These are phyloP conservation scores for Hesperophylax magnus DNA, from an alignment of 1,140 invertebrate genomes.

Conservation along the genomic window DNA sequence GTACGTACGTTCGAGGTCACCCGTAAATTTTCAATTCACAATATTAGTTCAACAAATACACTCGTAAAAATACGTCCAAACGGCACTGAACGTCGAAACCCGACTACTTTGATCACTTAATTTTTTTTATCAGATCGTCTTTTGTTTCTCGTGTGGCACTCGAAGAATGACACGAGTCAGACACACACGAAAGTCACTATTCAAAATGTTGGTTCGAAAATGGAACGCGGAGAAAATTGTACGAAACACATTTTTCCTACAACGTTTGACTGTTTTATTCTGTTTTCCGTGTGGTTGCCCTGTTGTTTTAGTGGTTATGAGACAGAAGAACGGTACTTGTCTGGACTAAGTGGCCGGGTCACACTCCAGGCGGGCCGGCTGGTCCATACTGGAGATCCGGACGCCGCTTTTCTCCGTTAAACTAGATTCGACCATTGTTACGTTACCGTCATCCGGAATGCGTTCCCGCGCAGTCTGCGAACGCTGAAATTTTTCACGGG, in stretches of 20 bases:
- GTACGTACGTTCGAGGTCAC: not conserved
- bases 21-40: not conserved
- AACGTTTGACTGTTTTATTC: too few species aligned
- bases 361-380: conserved; percentile 21
- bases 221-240: conserved; percentile 8
- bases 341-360: not conserved
- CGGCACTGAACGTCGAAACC: not conserved
- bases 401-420: conserved; percentile 55
- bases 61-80: not conserved
- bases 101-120: conserved; percentile 8
- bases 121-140: not conserved
- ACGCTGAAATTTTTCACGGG: too few species aligned
- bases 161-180: not conserved
- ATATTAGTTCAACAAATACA: not conserved
- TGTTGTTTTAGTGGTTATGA: not conserved
- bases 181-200: not conserved
- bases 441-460: conserved; percentile 50
- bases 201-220: not conserved
- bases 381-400: conserved; percentile 44
- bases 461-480: conserved; percentile 21
- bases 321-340: not conserved
- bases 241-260: too few species aligned
- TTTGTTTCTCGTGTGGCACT: not conserved
- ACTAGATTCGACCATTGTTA: conserved; percentile 59
- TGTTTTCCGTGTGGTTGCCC: not conserved